These are phyloP conservation scores for Neodon shergylaensis DNA, from an alignment of 2,113 vertebrate species.

Conservation along the genomic window DNA sequence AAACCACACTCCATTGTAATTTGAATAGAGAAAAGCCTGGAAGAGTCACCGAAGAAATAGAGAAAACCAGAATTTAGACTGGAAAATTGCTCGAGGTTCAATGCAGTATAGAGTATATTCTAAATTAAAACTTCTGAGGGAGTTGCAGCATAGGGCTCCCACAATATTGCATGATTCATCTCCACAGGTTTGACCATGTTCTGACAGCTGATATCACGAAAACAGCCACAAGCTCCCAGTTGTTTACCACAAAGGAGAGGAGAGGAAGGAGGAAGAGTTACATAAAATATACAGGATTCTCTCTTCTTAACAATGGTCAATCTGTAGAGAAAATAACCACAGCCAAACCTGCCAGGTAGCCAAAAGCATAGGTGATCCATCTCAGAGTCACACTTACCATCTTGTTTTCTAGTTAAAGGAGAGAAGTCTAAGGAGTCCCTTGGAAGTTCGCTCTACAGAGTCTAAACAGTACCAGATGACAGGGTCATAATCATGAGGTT, in stretches of 20 bases:
- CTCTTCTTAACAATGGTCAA: neutral
- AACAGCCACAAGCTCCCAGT: neutral
- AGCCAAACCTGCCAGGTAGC: neutral
- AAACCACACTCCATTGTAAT: neutral
- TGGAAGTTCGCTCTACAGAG: no score
- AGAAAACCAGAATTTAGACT: neutral
- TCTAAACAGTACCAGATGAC: neutral
- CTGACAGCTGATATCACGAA: neutral
- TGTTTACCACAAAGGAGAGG: neutral
- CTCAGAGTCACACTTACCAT: neutral
- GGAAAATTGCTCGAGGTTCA: neutral
- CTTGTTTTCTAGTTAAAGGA: neutral
- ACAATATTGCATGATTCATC: neutral
- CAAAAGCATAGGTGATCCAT: neutral
- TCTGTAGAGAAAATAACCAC: neutral
- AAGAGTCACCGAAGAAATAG: neutral
- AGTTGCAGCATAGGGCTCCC: no score
- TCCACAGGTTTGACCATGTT: neutral
- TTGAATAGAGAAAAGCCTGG: no score
- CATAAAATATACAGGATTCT: neutral
- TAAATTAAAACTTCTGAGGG: neutral
- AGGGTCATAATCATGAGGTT: neutral
- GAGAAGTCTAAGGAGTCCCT: fast-evolving
- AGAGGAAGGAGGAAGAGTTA: neutral
- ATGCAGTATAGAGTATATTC: neutral